Percentiles rank a stretch among this genome's conserved stretches.
phyloP scores from a whole-genome alignment of 2,113 vertebrate species.

The Pardalotus punctatus region DNA sequence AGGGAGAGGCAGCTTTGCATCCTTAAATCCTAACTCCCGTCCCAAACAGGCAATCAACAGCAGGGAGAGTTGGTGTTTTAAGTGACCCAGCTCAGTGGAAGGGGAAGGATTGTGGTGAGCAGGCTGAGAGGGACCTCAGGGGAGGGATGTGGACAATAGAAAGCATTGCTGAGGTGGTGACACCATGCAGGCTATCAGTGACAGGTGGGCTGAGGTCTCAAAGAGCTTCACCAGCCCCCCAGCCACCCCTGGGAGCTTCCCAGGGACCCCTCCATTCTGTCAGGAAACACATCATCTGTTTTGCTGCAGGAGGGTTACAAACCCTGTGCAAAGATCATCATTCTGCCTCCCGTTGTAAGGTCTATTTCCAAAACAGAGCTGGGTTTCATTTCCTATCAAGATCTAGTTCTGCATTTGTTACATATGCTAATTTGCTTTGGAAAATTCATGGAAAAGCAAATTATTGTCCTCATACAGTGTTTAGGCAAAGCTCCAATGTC shows the following conservation, averaged over 20 bases:
- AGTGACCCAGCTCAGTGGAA: not conserved
- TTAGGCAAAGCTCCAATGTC: not conserved
- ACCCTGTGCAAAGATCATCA: not conserved
- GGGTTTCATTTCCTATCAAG: not conserved
- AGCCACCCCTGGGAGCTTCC: fast-evolving
- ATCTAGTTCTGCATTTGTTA: not conserved
- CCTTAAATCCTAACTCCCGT: not conserved
- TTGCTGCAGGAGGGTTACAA: not conserved
- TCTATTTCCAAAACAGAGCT: not conserved
- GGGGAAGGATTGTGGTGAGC: not conserved
- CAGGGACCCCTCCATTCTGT: not conserved
- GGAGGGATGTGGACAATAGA: not conserved
- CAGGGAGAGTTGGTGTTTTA: not conserved
- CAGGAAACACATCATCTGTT: not conserved
- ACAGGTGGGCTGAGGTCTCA: not conserved
- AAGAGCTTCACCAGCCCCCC: not conserved
- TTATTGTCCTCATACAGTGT: not conserved
- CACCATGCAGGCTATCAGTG: fast-evolving
- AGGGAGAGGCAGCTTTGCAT: not conserved
- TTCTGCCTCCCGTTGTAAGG: not conserved
- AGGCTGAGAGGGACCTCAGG: not conserved
- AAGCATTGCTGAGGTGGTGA: not conserved
- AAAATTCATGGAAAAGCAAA: not conserved
- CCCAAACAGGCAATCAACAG: not conserved
- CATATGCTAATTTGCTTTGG: not conserved